phyloP scores from a whole-genome alignment of 64 coral and sea anemone species.

The Stichodactyla helianthus region DNA sequence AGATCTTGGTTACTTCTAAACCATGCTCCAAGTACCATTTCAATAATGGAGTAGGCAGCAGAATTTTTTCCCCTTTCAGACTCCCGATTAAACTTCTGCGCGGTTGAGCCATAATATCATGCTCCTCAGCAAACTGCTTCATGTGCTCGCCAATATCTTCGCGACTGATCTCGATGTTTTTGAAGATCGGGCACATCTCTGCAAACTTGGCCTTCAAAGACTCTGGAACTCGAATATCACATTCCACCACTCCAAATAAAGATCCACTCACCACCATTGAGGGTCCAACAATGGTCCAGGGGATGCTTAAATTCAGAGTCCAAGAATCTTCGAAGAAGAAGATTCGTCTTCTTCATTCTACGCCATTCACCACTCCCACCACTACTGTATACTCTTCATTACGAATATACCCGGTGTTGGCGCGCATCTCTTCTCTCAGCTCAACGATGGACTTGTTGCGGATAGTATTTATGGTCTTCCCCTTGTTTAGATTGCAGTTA shows the following conservation, averaged over 20 bases:
- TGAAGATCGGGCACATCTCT: too few relatives aligned
- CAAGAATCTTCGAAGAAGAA: background rate
- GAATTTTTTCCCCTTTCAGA: too few relatives aligned
- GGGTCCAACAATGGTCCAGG: background rate
- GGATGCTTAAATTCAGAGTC: background rate
- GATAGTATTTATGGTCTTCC: background rate
- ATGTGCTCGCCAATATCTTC: too few relatives aligned
- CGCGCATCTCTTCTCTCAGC: background rate
- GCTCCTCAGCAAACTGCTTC: too few relatives aligned
- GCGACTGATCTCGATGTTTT: too few relatives aligned
- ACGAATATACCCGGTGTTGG: background rate
- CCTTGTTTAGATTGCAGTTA: too few relatives aligned
- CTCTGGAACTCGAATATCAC: too few relatives aligned
- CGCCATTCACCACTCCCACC: background rate
- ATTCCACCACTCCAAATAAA: too few relatives aligned
- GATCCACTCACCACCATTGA: too few relatives aligned
- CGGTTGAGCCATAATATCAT: too few relatives aligned
- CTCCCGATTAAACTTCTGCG: background rate
- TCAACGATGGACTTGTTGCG: background rate
- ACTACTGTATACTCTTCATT: background rate
- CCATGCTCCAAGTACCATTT: constrained; percentile 20
- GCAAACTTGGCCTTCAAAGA: too few relatives aligned
- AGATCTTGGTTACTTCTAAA: background rate
- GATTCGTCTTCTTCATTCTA: background rate
- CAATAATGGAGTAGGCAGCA: background rate